phyloP scores from a whole-genome alignment of 2,888 invertebrate genomes.

The Druceiella hillmani region DNA sequence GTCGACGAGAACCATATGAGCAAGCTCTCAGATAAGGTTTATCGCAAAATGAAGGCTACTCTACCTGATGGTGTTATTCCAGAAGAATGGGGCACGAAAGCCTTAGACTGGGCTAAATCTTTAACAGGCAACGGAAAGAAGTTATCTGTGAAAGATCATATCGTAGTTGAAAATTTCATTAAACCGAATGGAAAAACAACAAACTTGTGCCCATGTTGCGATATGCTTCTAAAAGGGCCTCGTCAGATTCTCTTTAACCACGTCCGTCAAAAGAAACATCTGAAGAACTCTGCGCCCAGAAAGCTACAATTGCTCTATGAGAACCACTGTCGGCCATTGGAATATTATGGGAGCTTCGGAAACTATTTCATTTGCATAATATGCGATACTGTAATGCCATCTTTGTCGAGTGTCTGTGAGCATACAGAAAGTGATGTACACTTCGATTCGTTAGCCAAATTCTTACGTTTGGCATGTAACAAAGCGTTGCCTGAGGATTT shows the following conservation, averaged over 20 bases:
- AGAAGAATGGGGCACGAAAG: slow-evolving; percentile 46
- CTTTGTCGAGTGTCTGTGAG: slow-evolving; percentile 41
- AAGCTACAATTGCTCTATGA: slow-evolving; percentile 39
- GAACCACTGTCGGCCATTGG: slow-evolving; percentile 40
- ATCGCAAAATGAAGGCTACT: slow-evolving; percentile 33
- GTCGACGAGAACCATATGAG: slow-evolving; percentile 43
- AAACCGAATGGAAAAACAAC: slow-evolving; percentile 43
- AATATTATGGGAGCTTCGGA: slow-evolving; percentile 46
- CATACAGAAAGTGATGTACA: slow-evolving; percentile 40
- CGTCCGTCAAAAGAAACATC: slow-evolving; percentile 46
- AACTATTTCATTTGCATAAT: slow-evolving; percentile 42
- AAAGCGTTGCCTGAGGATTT: too few species aligned
- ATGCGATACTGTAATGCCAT: slow-evolving; percentile 39
- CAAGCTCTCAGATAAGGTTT: slow-evolving; percentile 39
- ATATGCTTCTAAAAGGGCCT: slow-evolving; percentile 44
- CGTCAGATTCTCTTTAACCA: slow-evolving; percentile 46
- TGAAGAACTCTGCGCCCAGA: slow-evolving; percentile 42
- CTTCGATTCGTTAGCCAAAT: slow-evolving; percentile 35
- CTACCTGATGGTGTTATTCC: slow-evolving; percentile 37
- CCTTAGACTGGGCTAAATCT: slow-evolving; percentile 44
- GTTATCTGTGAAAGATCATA: slow-evolving; percentile 38
- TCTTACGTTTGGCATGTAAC: slow-evolving; percentile 35
- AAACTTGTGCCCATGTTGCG: slow-evolving; percentile 43
- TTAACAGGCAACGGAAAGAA: slow-evolving; percentile 43
- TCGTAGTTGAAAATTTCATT: slow-evolving; percentile 45